Evolutionary conservation across 2,888 invertebrate genomes (phyloP).

Genomic region (Aricia artaxerxes): DNA sequence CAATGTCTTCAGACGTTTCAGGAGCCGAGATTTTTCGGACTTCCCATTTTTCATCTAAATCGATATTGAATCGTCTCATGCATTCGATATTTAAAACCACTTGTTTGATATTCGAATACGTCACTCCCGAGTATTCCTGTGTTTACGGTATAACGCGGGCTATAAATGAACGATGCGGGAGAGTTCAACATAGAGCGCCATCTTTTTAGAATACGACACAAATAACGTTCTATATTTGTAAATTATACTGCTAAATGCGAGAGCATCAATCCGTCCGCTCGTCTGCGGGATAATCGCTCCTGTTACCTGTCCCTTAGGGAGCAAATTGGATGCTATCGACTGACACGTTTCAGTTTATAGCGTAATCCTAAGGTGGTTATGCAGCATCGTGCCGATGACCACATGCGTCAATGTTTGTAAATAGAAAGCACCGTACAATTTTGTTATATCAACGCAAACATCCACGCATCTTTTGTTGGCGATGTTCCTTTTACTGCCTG

Average conservation of each 20-base stretch:
- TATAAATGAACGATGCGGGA: constrained; percentile 80
- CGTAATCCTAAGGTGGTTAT: constrained; percentile 68
- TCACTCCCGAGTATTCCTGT: constrained; percentile 46
- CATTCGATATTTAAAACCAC: constrained; percentile 7
- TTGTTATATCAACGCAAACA: constrained; percentile 46
- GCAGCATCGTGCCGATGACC: constrained; percentile 78
- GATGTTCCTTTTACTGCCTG: constrained; percentile 63
- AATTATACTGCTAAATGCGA: constrained; percentile 71
- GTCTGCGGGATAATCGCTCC: constrained; percentile 50
- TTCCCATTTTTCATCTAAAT: not conserved
- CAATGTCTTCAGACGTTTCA: not conserved
- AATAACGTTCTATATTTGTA: constrained; percentile 80
- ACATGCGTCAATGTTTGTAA: constrained; percentile 81
- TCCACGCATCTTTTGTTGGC: constrained; percentile 37
- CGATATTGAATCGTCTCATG: not conserved
- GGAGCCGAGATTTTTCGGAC: not conserved
- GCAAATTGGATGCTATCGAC: constrained; percentile 49
- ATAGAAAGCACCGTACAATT: constrained; percentile 70
- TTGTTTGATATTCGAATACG: constrained; percentile 27
- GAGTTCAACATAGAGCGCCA: constrained; percentile 79
- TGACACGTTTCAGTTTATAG: constrained; percentile 61
- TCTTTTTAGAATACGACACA: constrained; percentile 81
- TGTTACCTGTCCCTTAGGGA: constrained; percentile 49
- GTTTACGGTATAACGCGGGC: constrained; percentile 71
- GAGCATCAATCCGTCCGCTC: constrained; percentile 56